Evolutionary conservation across 2,888 invertebrate genomes (phyloP).

Genomic region (Abscondita cerata): DNA sequence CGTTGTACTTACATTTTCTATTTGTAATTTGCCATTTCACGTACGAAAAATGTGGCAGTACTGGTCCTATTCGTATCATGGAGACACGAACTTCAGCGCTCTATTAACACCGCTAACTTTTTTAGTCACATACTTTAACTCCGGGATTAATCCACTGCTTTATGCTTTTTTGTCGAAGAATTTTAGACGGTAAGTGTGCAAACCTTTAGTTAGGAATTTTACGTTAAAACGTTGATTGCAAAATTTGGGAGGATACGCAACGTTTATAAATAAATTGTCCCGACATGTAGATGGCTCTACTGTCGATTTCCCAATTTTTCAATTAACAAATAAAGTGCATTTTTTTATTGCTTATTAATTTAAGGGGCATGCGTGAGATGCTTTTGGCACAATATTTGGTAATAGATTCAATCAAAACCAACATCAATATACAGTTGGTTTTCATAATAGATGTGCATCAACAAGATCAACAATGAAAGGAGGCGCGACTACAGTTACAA

Average conservation of each 20-base stretch:
- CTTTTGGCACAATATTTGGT: slow-evolving; percentile 65
- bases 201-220: no score
- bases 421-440: slow-evolving; percentile 45
- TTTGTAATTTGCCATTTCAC: slow-evolving; percentile 91
- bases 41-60: slow-evolving; percentile 88
- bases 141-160: slow-evolving; percentile 87
- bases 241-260: no score
- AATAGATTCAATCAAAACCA: slow-evolving; percentile 49
- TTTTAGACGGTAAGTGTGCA: slow-evolving; percentile 60
- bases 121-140: slow-evolving; percentile 89
- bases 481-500: slow-evolving; percentile 52
- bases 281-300: no score
- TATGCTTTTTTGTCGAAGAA: slow-evolving; percentile 84
- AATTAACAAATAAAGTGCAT: no score
- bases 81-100: slow-evolving; percentile 76
- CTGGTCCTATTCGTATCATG: slow-evolving; percentile 66
- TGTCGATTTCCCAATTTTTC: no score
- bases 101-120: slow-evolving; percentile 85
- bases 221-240: no score
- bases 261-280: no score
- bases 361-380: slow-evolving; percentile 82
- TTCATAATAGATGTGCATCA: slow-evolving; percentile 50
- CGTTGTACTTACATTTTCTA: slow-evolving; percentile 86
- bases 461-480: slow-evolving; percentile 52
- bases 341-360: slow-evolving; percentile 29